Conservation (phyloP, 2,797 vertebrate species). For the Characodon lateralis region DNA sequence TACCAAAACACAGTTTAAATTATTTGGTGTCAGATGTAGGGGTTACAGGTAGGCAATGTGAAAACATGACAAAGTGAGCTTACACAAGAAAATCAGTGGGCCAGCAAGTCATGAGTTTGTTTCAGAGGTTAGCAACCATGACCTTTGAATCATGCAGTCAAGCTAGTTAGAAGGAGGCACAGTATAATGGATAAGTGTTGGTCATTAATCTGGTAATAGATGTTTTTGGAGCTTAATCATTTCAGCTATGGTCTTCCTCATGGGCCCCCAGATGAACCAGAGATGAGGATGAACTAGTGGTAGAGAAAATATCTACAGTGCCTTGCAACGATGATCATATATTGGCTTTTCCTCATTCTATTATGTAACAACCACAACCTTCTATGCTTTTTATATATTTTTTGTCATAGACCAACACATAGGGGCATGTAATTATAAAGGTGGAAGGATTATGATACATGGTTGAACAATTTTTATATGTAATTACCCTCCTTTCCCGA, state of each 20-base stretch:
- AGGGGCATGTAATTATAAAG: neutral
- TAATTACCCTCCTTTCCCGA: no score
- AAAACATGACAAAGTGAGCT: neutral
- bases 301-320: neutral
- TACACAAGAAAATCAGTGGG: conserved; percentile 20
- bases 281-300: neutral
- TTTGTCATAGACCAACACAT: neutral
- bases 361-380: no score
- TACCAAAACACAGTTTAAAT: no score
- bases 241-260: neutral
- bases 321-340: neutral
- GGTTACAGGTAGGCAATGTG: neutral
- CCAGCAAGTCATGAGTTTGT: conserved; percentile 25
- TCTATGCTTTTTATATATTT: neutral
- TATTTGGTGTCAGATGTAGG: no score
- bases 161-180: neutral
- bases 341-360: neutral
- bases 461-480: no score
- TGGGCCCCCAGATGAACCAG: neutral
- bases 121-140: conserved; percentile 16
- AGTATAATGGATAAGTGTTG: conserved; percentile 5
- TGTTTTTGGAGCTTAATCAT: neutral
- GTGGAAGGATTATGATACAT: no score
- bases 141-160: conserved; percentile 11
- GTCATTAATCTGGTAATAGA: conserved; percentile 9